Conservation (phyloP, 1,140 invertebrate genomes). For the Solenopsis fugax region DNA sequence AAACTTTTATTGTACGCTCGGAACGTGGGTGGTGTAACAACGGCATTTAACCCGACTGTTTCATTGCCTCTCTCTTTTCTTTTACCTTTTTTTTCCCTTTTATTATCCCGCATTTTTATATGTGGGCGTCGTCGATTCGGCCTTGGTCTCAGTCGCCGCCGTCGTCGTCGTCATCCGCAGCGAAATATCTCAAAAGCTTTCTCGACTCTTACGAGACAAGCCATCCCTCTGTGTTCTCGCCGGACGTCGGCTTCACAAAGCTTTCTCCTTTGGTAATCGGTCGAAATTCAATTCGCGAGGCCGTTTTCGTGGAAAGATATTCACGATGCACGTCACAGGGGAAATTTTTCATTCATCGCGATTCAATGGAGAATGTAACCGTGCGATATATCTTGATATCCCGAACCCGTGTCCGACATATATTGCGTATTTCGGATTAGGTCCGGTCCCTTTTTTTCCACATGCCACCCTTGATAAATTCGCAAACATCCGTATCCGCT, state of each 20-base stretch:
- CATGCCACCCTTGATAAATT: background rate
- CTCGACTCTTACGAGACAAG: background rate
- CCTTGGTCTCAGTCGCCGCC: background rate
- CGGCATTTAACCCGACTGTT: constrained; percentile 10
- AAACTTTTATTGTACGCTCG: constrained; percentile 21
- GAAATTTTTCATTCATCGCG: constrained; percentile 3
- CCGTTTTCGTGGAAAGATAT: background rate
- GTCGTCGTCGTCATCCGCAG: background rate
- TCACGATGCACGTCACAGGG: background rate
- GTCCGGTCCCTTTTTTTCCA: background rate
- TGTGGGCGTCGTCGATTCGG: constrained; percentile 4
- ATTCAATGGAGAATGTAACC: background rate
- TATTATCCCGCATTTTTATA: background rate
- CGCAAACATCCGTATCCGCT: background rate
- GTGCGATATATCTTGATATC: background rate
- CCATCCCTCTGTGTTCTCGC: background rate
- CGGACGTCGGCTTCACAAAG: constrained; percentile 4
- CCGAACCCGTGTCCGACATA: background rate
- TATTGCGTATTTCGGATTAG: background rate
- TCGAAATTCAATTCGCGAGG: background rate
- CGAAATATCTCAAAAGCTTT: constrained; percentile 25
- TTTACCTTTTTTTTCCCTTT: constrained; percentile 1
- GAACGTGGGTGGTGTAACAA: background rate
- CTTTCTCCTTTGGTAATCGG: background rate
- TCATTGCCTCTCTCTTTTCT: background rate